phyloP scores from a whole-genome alignment of 2,113 vertebrate genomes.

The Peromyscus polionotus region DNA sequence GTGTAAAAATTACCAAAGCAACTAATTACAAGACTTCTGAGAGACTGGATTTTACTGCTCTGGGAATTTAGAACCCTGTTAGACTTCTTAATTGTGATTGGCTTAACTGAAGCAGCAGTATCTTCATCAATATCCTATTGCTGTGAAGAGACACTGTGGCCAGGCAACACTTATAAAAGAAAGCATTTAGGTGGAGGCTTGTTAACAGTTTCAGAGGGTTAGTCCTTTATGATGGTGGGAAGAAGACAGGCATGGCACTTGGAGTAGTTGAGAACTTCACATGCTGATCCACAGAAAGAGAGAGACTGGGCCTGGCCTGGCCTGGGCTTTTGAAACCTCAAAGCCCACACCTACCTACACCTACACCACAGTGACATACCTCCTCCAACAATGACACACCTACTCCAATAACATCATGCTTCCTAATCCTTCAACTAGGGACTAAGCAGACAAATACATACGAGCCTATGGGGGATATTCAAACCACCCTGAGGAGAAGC shows the following conservation, averaged over 20 bases:
- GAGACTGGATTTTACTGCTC: slow-evolving; percentile 24
- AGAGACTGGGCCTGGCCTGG: neutral
- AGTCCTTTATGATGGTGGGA: neutral
- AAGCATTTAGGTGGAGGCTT: neutral
- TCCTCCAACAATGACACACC: too few species aligned
- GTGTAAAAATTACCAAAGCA: neutral
- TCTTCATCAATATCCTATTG: neutral
- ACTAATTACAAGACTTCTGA: neutral
- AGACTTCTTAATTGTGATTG: neutral
- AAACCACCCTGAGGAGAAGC: neutral
- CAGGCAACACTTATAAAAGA: neutral
- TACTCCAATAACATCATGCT: too few species aligned
- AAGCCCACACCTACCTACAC: neutral
- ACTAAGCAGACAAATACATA: neutral
- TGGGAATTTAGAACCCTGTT: neutral
- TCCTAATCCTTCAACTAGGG: neutral
- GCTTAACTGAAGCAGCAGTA: neutral
- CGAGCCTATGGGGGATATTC: neutral
- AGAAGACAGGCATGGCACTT: neutral
- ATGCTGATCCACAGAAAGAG: neutral
- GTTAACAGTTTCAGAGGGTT: neutral
- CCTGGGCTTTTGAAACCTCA: neutral
- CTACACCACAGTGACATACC: too few species aligned
- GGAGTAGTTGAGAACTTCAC: neutral
- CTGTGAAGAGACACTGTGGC: neutral